Evolutionary conservation across 2,113 vertebrate species (phyloP).

Genomic region (Eira barbara): DNA sequence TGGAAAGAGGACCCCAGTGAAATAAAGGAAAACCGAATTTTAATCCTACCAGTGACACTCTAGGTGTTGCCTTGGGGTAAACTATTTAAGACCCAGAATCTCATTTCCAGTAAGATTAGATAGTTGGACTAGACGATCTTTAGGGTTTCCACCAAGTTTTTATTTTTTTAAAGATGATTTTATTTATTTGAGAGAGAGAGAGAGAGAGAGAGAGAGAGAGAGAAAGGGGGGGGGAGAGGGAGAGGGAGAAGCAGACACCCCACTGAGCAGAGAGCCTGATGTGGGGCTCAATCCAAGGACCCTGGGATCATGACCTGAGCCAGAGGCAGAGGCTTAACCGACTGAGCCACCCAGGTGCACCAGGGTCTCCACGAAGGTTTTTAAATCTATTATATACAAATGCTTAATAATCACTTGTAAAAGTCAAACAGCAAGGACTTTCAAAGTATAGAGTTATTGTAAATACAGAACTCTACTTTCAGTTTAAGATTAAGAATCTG

Average conservation of each 20-base stretch:
- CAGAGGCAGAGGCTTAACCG: neutral
- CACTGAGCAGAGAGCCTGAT: neutral
- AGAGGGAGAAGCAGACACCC: neutral
- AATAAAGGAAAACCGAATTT: neutral
- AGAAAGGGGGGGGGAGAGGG: neutral
- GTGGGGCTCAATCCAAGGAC: neutral
- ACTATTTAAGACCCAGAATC: neutral
- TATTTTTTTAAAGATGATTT: neutral
- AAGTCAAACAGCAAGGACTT: neutral
- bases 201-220: neutral
- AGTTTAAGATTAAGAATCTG: neutral
- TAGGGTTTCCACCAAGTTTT: neutral
- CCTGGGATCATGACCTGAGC: neutral
- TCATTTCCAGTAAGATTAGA: neutral
- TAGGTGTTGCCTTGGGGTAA: neutral
- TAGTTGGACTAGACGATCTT: neutral
- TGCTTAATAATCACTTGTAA: neutral
- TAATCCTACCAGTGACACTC: neutral
- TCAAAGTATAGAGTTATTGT: neutral
- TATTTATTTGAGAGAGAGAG: neutral
- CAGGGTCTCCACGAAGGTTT: neutral
- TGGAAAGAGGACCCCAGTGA: neutral
- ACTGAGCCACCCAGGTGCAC: neutral
- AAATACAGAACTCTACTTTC: neutral
- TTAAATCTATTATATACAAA: neutral